Percentiles rank a stretch among this genome's conserved stretches.
Conservation (phyloP, 1,140 invertebrate genomes). For the Drosophila athabasca region DNA sequence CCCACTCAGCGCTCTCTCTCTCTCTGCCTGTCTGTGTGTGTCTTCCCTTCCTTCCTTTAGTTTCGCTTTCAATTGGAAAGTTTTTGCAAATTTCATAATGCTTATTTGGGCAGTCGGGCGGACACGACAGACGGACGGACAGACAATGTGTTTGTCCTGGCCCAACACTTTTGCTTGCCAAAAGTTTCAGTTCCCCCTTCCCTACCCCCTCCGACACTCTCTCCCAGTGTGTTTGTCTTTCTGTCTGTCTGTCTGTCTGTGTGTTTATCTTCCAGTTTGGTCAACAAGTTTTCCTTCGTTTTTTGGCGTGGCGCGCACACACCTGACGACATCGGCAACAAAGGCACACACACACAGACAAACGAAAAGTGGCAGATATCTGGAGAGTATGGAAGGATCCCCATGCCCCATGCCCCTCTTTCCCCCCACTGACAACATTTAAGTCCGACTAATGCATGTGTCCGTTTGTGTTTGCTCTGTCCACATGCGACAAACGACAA, state of each 20-base stretch:
- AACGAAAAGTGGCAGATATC: not conserved
- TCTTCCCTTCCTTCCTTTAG: not conserved
- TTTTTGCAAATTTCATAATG: constrained; percentile 78
- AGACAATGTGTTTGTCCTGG: constrained; percentile 51
- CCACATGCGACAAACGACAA: constrained; percentile 55
- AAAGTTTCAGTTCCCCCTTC: constrained; percentile 37
- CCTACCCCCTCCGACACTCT: no score
- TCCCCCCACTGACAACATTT: constrained; percentile 54
- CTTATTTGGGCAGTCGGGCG: constrained; percentile 60
- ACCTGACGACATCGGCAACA: constrained; percentile 60
- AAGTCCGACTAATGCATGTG: constrained; percentile 80
- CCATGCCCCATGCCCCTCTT: not conserved
- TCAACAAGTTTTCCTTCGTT: constrained; percentile 62
- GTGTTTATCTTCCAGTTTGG: constrained; percentile 78
- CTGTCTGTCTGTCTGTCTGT: constrained; percentile 38
- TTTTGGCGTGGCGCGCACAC: constrained; percentile 66
- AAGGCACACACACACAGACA: constrained; percentile 9
- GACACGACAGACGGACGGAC: not conserved
- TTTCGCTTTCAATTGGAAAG: constrained; percentile 67
- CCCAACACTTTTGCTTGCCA: constrained; percentile 68
- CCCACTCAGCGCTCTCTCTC: not conserved
- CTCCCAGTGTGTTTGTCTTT: constrained; percentile 21
- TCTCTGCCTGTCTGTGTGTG: not conserved
- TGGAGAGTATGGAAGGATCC: constrained; percentile 16
- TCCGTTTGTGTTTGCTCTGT: constrained; percentile 74